Evolutionary conservation across 2,113 vertebrate species (phyloP), one percentile per base, ranked within the genome.

Genomic region (Podarcis cretensis): DNA sequence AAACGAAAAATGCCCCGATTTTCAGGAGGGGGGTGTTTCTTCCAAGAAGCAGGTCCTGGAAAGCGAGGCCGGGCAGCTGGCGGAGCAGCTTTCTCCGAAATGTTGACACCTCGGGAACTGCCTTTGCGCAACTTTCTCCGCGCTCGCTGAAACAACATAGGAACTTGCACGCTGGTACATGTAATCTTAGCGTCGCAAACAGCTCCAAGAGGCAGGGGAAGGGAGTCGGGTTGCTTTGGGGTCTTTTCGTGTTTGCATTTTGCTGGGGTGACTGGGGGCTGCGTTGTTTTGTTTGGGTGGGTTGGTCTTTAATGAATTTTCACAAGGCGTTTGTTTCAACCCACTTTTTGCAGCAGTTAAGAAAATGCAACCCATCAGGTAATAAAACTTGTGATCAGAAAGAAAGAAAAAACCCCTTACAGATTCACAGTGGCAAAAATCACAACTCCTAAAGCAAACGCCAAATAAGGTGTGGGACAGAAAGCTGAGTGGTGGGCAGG

Each of bases 91-190:
- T 57, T 93, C 54, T 85, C n/a, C 9, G 1, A 65, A 1, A 81
- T 82, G 91, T 93, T 94, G 92, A 91, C 91, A 83, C 48, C 48
- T 81, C 66, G 87, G 87, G 73, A 81, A 86, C 89, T 88, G 92
- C 78, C 73, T 93, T 92, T 94, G 86, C 93, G n/a, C 9, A 85
- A 90, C 93, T 89, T 76, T 23, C 66, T 43, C 37, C 23, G 76
- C 32, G 4, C 3, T 14, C 54, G 48, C 48, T 54, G 48, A 48
- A 48, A 54, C 48, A 54, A 54, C 48, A 54, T 54, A 54, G 0
- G 32, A 59, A 59, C 18, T 12, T 13, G 27, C 35, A 20, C 73
- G 30, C 68, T 7, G 30, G 40, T 37, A 65, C 54, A 10, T 75
- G 48, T 6, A 20, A 54, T 27, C 5, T 80, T 27, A 57, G 18